Percentiles rank a stretch among this genome's conserved stretches.
Evolutionary conservation across 2,797 vertebrate genomes (phyloP).

Genomic region (Nothura maculosa): DNA sequence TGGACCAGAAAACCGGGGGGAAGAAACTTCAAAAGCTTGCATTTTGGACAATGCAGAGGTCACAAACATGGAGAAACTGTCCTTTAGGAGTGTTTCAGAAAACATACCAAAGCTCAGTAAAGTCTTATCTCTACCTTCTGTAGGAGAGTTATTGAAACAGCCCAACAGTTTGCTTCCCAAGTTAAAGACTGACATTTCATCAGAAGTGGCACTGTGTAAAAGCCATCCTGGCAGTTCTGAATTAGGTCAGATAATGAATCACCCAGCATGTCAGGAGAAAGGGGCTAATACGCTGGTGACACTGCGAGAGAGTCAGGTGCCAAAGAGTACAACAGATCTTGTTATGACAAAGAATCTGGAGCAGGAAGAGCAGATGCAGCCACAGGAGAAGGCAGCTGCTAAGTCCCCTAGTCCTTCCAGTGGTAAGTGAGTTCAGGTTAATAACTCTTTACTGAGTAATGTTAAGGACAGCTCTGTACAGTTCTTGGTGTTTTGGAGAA

Average conservation of each 20-base stretch:
- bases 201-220: slow-evolving; percentile 17
- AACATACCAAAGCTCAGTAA: slow-evolving; percentile 47
- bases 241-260: not conserved
- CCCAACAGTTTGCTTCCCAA: slow-evolving; percentile 44
- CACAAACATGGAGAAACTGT: not conserved
- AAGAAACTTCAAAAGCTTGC: slow-evolving; percentile 43
- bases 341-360: not conserved
- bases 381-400: slow-evolving; percentile 41
- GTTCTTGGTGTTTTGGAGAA: not conserved
- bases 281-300: not conserved
- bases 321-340: not conserved
- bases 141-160: not conserved
- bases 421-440: slow-evolving; percentile 80
- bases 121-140: slow-evolving; percentile 49
- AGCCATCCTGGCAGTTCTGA: slow-evolving; percentile 4
- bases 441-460: not conserved
- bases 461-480: not conserved
- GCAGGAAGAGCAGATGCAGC: slow-evolving; percentile 34
- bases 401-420: slow-evolving; percentile 83
- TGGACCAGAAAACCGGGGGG: slow-evolving; percentile 35
- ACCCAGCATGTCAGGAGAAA: not conserved
- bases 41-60: slow-evolving; percentile 30
- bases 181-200: slow-evolving; percentile 3
- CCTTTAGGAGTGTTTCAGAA: not conserved
- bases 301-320: not conserved